A percentile compares a stretch with the other conserved stretches of the same genome.
These are phyloP conservation scores for Notothenia coriiceps DNA, from an alignment of 2,113 vertebrate species.

Conservation along the genomic window DNA sequence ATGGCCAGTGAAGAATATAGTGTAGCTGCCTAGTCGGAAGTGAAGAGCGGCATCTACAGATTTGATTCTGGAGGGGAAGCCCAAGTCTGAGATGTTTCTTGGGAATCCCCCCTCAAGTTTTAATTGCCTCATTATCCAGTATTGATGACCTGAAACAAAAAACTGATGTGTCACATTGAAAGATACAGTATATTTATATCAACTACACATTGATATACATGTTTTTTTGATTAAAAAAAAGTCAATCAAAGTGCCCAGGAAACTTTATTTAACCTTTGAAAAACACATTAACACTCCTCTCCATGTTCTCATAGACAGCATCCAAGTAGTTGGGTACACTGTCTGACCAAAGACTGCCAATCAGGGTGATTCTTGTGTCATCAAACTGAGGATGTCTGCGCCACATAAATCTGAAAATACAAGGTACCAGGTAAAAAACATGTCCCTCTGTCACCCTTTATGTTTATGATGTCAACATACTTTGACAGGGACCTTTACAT, in stretches of 20 bases:
- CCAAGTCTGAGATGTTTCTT: constrained; percentile 88
- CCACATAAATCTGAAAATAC: constrained; percentile 77
- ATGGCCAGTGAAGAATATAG: constrained; percentile 89
- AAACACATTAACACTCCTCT: constrained; percentile 53
- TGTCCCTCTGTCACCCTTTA: background rate
- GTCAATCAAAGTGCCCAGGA: background rate
- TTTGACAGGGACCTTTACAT: constrained; percentile 5
- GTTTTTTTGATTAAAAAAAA: background rate
- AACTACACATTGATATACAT: background rate
- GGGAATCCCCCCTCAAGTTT: constrained; percentile 86
- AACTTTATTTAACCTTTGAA: constrained; percentile 72
- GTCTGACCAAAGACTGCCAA: constrained; percentile 71
- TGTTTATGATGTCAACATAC: background rate
- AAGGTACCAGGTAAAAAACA: background rate
- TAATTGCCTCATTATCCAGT: constrained; percentile 88
- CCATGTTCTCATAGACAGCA: constrained; percentile 70
- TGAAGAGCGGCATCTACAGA: constrained; percentile 89
- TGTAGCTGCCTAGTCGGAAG: constrained; percentile 79
- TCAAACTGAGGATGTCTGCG: constrained; percentile 70
- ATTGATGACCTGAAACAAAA: constrained; percentile 84
- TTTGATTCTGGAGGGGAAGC: constrained; percentile 87
- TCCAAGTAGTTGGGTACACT: constrained; percentile 58
- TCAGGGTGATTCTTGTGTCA: constrained; percentile 65
- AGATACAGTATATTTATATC: background rate
- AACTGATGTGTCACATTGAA: background rate